These are phyloP conservation scores for Sinhomidia bicolor DNA, from an alignment of 2,888 invertebrate genomes.

Conservation along the genomic window DNA sequence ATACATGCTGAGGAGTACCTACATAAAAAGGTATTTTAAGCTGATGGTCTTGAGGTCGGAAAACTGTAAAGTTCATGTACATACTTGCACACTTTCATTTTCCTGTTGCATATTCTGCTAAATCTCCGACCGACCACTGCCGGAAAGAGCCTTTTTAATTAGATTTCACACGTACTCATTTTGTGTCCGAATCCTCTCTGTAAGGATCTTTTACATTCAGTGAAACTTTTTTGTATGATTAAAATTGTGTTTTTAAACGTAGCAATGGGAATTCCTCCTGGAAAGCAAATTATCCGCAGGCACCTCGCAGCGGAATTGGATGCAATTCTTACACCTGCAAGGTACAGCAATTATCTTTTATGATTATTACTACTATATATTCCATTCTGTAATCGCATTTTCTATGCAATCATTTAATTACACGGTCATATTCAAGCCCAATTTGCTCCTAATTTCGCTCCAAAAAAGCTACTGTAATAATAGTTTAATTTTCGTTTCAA, in stretches of 20 bases:
- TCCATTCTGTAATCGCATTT: not conserved
- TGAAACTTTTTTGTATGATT: slow-evolving; percentile 12
- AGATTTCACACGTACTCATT: not conserved
- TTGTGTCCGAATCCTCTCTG: not conserved
- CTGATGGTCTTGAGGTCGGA: not conserved
- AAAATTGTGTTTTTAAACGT: slow-evolving; percentile 70
- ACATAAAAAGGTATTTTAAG: not conserved
- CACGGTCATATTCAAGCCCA: not conserved
- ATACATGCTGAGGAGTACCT: not conserved
- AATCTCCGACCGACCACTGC: not conserved
- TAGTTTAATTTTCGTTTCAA: too few relatives aligned
- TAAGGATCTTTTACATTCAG: too few relatives aligned
- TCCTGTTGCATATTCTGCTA: not conserved
- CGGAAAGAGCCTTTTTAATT: too few relatives aligned
- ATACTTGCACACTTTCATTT: not conserved
- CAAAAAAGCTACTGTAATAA: too few relatives aligned
- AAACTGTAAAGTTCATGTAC: not conserved
- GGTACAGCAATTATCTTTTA: slow-evolving; percentile 84
- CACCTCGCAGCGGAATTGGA: slow-evolving; percentile 96
- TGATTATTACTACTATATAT: too few relatives aligned
- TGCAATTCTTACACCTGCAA: slow-evolving; percentile 94
- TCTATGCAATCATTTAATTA: not conserved
- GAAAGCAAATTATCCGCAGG: slow-evolving; percentile 95
- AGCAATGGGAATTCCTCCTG: slow-evolving; percentile 93
- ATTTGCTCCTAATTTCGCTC: not conserved